Conservation (phyloP, 1,140 invertebrate species). For the Drosophila kikkawai region DNA sequence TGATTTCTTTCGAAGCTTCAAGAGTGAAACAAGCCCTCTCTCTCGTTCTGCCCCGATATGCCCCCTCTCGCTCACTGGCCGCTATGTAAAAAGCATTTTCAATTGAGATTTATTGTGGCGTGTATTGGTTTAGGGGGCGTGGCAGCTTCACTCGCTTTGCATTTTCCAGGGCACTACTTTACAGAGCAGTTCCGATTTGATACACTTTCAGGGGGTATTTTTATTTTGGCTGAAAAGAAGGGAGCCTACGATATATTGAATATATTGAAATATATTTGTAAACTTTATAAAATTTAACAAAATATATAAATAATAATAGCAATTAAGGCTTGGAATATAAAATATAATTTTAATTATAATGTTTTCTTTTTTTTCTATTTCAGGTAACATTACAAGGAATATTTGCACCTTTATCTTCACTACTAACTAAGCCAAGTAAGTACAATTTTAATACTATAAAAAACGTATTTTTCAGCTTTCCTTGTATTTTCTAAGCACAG, state of each 20-base stretch:
- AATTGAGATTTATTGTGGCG: constrained; percentile 83
- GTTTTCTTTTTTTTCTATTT: too few relatives aligned
- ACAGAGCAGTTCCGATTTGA: constrained; percentile 36
- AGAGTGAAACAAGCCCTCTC: constrained; percentile 51
- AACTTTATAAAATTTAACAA: too few relatives aligned
- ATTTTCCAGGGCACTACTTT: constrained; percentile 60
- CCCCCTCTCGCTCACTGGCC: constrained; percentile 10
- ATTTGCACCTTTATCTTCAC: background rate
- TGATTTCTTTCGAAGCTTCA: constrained; percentile 79
- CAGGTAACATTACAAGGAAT: too few relatives aligned
- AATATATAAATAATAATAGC: too few relatives aligned
- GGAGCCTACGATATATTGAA: background rate
- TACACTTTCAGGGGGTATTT: background rate
- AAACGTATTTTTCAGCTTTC: background rate
- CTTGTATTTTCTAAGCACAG: background rate
- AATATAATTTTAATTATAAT: too few relatives aligned
- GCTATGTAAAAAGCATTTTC: constrained; percentile 75
- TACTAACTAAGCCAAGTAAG: background rate
- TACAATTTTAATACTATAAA: background rate
- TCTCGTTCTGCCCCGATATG: background rate
- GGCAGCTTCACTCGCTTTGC: constrained; percentile 68
- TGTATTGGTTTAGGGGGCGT: constrained; percentile 60
- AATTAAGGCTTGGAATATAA: too few relatives aligned
- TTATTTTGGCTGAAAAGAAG: background rate
- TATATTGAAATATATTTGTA: too few relatives aligned